Percentiles rank a stretch among this genome's conserved stretches.
These are phyloP conservation scores for Frankliniella intonsa DNA, from an alignment of 2,888 invertebrate genomes.

Conservation along the genomic window DNA sequence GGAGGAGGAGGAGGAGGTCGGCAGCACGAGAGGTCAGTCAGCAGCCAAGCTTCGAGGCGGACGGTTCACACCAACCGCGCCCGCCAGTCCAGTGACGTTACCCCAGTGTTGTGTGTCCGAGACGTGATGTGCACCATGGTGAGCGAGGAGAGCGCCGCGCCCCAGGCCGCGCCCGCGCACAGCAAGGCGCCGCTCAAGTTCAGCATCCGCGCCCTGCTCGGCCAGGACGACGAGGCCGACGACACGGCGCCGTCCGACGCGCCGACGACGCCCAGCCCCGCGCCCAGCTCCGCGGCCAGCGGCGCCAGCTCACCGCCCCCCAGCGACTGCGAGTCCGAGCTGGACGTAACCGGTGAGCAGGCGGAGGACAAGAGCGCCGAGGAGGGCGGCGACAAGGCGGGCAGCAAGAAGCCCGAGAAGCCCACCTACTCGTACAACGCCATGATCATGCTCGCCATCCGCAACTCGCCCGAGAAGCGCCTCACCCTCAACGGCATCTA, in stretches of 20 bases:
- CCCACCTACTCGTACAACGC: conserved; percentile 99
- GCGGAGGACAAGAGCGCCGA: conserved; percentile 46
- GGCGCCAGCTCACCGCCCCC: conserved; percentile 41
- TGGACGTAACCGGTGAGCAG: conserved; percentile 52
- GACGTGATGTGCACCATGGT: conserved; percentile 24
- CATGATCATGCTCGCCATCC: conserved; percentile 98
- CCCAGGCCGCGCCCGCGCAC: neutral
- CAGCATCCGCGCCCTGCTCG: conserved; percentile 20
- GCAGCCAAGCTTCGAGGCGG: conserved; percentile 5
- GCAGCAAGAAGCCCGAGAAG: conserved; percentile 75
- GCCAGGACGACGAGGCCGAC: neutral
- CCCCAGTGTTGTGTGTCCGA: neutral
- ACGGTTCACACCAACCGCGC: neutral
- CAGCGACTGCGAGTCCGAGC: conserved; percentile 65
- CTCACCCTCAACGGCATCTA: conserved; percentile 95
- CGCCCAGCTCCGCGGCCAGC: conserved; percentile 20
- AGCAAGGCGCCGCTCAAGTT: conserved; percentile 17
- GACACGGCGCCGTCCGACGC: conserved; percentile 7
- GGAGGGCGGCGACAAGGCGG: conserved; percentile 13
- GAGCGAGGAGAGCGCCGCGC: conserved; percentile 20
- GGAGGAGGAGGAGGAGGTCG: conserved; percentile 1
- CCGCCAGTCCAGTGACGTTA: neutral
- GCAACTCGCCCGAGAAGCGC: conserved; percentile 88
- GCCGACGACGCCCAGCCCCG: conserved; percentile 13
- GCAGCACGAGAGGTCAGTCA: neutral